A percentile compares a stretch with the other conserved stretches of the same genome.
Conservation (phyloP, 2,797 vertebrate species). For the Clarias pachynema region DNA sequence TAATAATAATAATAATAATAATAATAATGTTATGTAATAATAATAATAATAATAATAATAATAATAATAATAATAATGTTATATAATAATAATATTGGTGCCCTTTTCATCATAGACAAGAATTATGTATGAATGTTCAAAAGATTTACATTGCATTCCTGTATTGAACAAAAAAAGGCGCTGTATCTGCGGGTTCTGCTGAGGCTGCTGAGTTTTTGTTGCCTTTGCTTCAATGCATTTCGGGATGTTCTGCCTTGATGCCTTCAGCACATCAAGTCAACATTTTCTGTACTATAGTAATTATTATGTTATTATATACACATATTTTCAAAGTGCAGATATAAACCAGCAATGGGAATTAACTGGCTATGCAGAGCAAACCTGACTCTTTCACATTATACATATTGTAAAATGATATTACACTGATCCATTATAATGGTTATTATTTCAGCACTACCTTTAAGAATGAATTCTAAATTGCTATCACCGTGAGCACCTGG, state of each 20-base stretch:
- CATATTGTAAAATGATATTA: not conserved
- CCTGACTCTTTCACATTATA: not conserved
- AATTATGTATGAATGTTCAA: not conserved
- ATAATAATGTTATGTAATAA: not conserved
- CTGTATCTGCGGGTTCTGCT: not conserved
- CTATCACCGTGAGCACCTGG: not conserved
- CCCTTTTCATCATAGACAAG: slow-evolving; percentile 56
- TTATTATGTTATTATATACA: not conserved
- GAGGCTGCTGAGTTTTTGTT: slow-evolving; percentile 14
- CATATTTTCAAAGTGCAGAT: no score
- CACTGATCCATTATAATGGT: not conserved
- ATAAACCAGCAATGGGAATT: not conserved
- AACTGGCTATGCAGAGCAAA: not conserved
- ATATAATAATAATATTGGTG: slow-evolving; percentile 7
- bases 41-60: not conserved
- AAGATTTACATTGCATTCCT: not conserved
- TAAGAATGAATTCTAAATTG: slow-evolving; percentile 11
- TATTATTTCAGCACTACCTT: not conserved
- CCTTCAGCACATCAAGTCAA: not conserved
- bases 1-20: no score
- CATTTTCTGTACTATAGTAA: slow-evolving; percentile 35
- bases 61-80: no score
- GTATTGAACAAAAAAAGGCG: slow-evolving; percentile 7
- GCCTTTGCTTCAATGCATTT: slow-evolving; percentile 17
- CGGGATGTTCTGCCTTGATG: not conserved